Percentiles rank a stretch among this genome's conserved stretches.
Evolutionary conservation across 2,113 vertebrate species (phyloP).

Genomic region (Sus scrofa): DNA sequence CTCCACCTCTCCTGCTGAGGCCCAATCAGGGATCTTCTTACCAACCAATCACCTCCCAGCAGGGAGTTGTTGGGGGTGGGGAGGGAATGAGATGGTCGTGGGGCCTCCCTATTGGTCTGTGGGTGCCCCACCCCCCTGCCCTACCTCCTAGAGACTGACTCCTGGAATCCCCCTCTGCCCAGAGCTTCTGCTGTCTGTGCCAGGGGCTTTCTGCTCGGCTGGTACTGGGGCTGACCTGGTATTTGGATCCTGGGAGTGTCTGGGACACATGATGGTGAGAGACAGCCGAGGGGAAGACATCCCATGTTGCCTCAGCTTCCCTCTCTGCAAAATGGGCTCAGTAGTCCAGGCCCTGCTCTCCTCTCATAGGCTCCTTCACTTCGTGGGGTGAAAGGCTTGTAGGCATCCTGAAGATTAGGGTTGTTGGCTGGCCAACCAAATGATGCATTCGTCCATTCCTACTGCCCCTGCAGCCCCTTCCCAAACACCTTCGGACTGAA

Average conservation of each 20-base stretch:
- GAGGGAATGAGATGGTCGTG: background rate
- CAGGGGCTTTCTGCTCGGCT: background rate
- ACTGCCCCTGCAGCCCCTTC: background rate
- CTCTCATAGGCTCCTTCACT: background rate
- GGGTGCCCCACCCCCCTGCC: background rate
- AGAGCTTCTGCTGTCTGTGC: background rate
- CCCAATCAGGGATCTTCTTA: background rate
- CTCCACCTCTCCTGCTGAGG: background rate
- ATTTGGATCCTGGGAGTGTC: background rate
- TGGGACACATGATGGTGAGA: background rate
- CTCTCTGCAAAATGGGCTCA: background rate
- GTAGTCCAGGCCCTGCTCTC: background rate
- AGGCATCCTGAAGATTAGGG: background rate
- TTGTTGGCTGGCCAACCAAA: background rate
- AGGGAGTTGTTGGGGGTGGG: background rate
- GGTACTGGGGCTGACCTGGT: background rate
- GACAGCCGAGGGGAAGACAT: background rate
- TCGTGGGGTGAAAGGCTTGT: background rate
- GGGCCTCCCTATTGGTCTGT: slow-evolving; percentile 44
- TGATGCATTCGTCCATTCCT: background rate
- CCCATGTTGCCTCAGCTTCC: background rate
- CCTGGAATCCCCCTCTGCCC: background rate
- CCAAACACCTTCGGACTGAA: background rate
- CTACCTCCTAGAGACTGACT: background rate
- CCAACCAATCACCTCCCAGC: background rate